Conservation (phyloP, 2,797 vertebrate species). For the Arctocebus calabarensis region DNA sequence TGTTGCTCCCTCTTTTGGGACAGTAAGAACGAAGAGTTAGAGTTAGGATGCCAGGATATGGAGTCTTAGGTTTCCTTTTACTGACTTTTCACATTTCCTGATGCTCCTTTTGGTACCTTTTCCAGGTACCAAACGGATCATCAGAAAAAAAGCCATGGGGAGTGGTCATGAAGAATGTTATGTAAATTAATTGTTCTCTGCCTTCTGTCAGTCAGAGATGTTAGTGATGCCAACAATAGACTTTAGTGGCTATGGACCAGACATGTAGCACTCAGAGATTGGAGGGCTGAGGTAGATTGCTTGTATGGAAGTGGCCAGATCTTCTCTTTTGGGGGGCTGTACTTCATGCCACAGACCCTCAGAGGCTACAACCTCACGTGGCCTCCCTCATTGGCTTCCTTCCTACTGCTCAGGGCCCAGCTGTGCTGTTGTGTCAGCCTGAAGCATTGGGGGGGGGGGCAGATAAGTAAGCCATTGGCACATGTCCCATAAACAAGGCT, state of each 20-base stretch:
- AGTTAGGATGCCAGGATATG: neutral
- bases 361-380: slow-evolving; percentile 39
- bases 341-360: slow-evolving; percentile 32
- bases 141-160: neutral
- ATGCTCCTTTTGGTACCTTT: neutral
- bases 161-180: neutral
- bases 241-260: neutral
- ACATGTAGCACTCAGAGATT: neutral
- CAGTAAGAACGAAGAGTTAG: neutral
- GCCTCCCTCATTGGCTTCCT: slow-evolving; percentile 9
- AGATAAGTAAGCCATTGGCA: slow-evolving; percentile 61
- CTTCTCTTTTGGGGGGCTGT: slow-evolving; percentile 4
- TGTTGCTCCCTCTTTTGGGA: slow-evolving; percentile 41
- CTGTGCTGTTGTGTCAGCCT: slow-evolving; percentile 67
- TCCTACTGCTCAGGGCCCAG: slow-evolving; percentile 20
- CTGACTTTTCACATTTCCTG: slow-evolving; percentile 36
- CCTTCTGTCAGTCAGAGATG: neutral
- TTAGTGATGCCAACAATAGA: slow-evolving; percentile 16
- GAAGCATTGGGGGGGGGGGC: slow-evolving; percentile 28
- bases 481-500: slow-evolving; percentile 33
- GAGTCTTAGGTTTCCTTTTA: slow-evolving; percentile 1
- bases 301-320: slow-evolving; percentile 4
- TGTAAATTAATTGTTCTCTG: neutral
- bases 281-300: slow-evolving; percentile 18
- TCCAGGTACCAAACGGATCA: too few relatives aligned